These are phyloP conservation scores for Acanthosepion pharaonis DNA, from an alignment of 2,888 invertebrate genomes.

Conservation along the genomic window DNA sequence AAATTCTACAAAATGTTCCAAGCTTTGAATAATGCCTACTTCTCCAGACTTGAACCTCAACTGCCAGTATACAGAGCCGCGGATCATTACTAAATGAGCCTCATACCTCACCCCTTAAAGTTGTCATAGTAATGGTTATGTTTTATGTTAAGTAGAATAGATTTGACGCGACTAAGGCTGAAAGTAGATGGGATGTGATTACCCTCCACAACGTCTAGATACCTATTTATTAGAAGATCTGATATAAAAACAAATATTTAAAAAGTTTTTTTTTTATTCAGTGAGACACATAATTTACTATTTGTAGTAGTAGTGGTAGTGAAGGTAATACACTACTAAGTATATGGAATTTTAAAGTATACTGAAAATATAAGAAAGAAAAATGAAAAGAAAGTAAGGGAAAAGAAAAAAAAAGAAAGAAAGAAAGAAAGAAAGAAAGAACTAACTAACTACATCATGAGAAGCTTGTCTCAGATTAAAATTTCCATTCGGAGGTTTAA, in stretches of 20 bases:
- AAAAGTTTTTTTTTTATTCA: background rate
- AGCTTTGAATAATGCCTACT: background rate
- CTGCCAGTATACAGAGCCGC: background rate
- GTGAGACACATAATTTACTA: background rate
- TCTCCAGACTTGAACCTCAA: background rate
- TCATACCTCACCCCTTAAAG: background rate
- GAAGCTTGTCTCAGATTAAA: too few relatives aligned
- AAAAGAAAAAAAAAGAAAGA: too few relatives aligned
- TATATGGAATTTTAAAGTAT: too few relatives aligned
- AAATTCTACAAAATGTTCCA: too few relatives aligned
- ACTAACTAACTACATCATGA: too few relatives aligned
- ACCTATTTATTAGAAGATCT: background rate
- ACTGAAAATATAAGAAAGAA: too few relatives aligned
- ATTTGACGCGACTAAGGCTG: background rate
- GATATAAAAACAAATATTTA: background rate
- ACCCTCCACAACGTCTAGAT: background rate
- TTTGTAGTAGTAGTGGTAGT: background rate
- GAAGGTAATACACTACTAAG: background rate
- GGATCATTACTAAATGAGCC: background rate
- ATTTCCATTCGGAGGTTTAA: too few relatives aligned
- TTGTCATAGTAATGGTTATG: background rate
- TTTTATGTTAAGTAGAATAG: conserved; percentile 12
- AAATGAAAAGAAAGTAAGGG: too few relatives aligned
- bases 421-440: too few relatives aligned
- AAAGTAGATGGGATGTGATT: background rate